Conservation (phyloP, 1,140 invertebrate species). For the Orchesella cincta region DNA sequence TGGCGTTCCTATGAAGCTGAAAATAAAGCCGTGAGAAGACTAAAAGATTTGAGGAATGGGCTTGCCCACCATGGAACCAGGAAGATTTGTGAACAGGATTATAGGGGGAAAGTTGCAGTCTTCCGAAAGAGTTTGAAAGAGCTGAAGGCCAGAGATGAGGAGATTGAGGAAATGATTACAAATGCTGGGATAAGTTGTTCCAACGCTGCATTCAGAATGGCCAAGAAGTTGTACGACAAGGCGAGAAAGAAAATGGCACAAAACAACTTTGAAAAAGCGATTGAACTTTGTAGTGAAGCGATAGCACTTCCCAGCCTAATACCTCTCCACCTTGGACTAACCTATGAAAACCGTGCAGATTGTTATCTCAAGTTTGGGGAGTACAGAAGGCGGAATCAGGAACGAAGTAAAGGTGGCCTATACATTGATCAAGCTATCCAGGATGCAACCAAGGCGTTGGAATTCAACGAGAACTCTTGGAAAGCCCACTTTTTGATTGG, state of each 20-base stretch:
- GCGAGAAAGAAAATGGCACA: background rate
- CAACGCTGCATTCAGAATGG: background rate
- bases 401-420: background rate
- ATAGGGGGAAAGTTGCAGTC: background rate
- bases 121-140: background rate
- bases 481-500: background rate
- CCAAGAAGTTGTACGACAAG: background rate
- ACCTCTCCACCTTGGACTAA: background rate
- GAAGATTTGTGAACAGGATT: background rate
- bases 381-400: background rate
- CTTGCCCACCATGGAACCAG: background rate
- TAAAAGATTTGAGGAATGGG: background rate
- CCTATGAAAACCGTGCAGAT: background rate
- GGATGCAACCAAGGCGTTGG: background rate
- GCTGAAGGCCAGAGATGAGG: background rate
- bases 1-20: background rate
- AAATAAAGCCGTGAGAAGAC: background rate
- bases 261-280: background rate
- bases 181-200: background rate
- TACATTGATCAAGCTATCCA: background rate
- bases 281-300: background rate
- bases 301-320: background rate
- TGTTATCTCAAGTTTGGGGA: background rate
- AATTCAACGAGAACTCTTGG: background rate
- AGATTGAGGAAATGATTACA: background rate